Evolutionary conservation across 2,888 invertebrate genomes (phyloP).

Genomic region (Caenorhabditis sp.): DNA sequence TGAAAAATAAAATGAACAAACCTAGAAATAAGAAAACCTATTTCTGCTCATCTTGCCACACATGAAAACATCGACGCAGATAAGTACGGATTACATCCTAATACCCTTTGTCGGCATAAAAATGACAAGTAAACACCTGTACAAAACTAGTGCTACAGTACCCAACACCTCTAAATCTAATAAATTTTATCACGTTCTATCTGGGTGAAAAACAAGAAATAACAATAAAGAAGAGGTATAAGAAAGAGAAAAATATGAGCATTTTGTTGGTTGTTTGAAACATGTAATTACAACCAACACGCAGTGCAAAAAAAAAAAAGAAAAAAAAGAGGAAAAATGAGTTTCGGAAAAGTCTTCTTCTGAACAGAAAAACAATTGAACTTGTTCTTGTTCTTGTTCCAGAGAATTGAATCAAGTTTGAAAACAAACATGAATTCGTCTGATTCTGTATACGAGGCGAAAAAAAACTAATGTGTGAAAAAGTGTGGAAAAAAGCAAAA

Average conservation of each 20-base stretch:
- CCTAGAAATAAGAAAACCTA: no score
- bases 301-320: no score
- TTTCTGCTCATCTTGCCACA: no score
- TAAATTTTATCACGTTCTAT: conserved; percentile 14
- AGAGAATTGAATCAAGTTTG: background rate
- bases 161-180: background rate
- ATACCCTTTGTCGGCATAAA: background rate
- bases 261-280: background rate
- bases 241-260: background rate
- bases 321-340: background rate
- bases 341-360: background rate
- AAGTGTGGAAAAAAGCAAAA: background rate
- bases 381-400: background rate
- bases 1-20: no score
- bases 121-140: background rate
- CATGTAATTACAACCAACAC: background rate
- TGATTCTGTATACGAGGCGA: background rate
- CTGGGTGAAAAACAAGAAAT: no score
- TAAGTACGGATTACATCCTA: no score
- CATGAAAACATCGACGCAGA: no score
- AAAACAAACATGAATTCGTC: background rate
- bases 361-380: background rate
- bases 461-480: background rate
- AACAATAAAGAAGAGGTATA: background rate
- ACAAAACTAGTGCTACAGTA: background rate